Conservation (phyloP, 2,797 vertebrate genomes). For the Scyliorhinus canicula region DNA sequence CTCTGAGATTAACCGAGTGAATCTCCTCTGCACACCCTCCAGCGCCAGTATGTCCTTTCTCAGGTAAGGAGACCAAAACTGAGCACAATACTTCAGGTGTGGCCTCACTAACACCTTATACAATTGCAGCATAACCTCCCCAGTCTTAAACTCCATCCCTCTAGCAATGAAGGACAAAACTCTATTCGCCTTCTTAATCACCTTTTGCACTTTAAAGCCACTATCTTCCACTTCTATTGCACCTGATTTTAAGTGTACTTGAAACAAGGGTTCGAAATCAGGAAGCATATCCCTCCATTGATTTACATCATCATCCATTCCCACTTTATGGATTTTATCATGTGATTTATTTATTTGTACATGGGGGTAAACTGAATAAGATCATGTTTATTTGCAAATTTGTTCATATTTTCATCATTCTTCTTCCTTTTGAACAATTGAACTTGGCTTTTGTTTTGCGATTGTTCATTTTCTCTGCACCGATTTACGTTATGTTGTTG, state of each 20-base stretch:
- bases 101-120: too few relatives aligned
- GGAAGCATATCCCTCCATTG: neutral
- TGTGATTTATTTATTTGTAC: neutral
- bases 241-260: neutral
- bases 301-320: neutral
- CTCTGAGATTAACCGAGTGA: too few relatives aligned
- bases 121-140: too few relatives aligned
- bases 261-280: neutral
- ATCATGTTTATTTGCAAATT: constrained; percentile 2
- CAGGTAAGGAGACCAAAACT: too few relatives aligned
- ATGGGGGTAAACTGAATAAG: neutral
- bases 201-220: neutral
- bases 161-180: too few relatives aligned
- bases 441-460: neutral
- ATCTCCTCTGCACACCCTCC: too few relatives aligned
- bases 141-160: too few relatives aligned
- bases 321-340: neutral
- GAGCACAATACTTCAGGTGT: too few relatives aligned
- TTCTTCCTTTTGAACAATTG: neutral
- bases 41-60: too few relatives aligned
- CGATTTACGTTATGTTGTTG: neutral
- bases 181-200: too few relatives aligned
- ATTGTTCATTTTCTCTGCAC: neutral
- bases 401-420: neutral
- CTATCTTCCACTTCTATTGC: neutral